Base-by-base conservation (phyloP, 30 jellyfish, hydroid and myxozoan species). In the Chrysaora quinquecirrha region DNA sequence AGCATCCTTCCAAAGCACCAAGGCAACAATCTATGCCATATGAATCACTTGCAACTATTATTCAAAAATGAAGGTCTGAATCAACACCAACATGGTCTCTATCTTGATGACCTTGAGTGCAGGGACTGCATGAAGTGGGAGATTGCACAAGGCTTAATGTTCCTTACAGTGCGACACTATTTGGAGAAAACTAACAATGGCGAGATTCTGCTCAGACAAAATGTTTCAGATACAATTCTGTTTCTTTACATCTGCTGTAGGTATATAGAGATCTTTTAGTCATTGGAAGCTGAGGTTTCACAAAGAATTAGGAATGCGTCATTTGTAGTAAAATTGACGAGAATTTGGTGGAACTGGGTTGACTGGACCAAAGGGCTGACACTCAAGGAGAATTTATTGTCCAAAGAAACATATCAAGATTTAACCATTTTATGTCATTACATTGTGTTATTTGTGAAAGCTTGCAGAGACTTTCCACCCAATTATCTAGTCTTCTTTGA, bases 321-420 rank as follows among this genome's bases (percentile, higher is more conserved):
- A n/a, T n/a, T n/a, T n/a, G n/a, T n/a, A n/a, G n/a, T n/a, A n/a
- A n/a, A n/a, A n/a, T n/a, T n/a, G n/a, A n/a, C n/a, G 20, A 43
- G 86, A 31, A 73, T 73, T 46, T 73, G 86, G 86, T n/a, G 86
- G 76, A 73, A 50, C 33, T 73, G 80, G 80, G 76, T 73, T n/a
- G 12, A n/a, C 86, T 21, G 30, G 76, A 48, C 86, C 6, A 31
- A 31, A 46, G 76, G 52, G 20, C 48, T 46, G 16, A 71, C 9
- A 16, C 16, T 43, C 12, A 43, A 43, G 16, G 58, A 43, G 16
- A 43, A 43, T 43, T 43, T 43, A 6, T 43, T 43, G 16, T 6
- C 58, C 16, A 16, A 9, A 6, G 58, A 43, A 43, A 73, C 86
- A 2, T 73, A 27, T 50, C 75, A 46, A 23, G 86, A 46, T 50